Evolutionary conservation across 2,113 vertebrate species (phyloP), one percentile per base, ranked within the genome.

Genomic region (Notechis scutatus): DNA sequence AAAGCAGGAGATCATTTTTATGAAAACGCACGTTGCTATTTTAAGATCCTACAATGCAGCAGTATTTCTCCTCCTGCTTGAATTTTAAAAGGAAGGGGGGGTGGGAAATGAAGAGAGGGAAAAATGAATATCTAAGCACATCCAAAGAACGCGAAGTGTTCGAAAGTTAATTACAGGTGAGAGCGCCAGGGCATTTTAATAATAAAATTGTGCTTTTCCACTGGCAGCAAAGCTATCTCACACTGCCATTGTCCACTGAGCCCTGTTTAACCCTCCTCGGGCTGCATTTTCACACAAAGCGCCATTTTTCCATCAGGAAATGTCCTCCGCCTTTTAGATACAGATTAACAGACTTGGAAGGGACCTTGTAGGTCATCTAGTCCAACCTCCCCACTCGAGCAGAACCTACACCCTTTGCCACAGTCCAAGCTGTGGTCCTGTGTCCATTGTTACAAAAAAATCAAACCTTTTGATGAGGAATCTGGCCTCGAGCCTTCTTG

Each of bases 381-480:
- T 57, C 56, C 56, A 57, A 57, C 56, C 56, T 50, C 56, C 56
- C 54, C 54, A 3, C 54, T 54, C 54, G 12, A 12, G 50, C 50
- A 52, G 50, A 52, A 10, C 50, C 10, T 52, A 52, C 50, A 11
- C 50, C 50, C 34, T 9, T 42, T 12, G 39, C 74, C 1, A 42
- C 4, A 23, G 39, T 21, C 39, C 26, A 4, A 23, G 21, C 39
- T 54, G 10, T 26, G 26, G 26, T 64, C 59, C 26, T 0, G 10
- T 61, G 24, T 50, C 47, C 26, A 29, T 64, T 20, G 1, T 95
- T 94, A 89, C 34, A 92, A 85, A 57, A 94, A 94, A 42, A 88
- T 85, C 91, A 93, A 54, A 90, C 94, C 96, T 91, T 74, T 61
- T 29, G 5, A 39, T 26, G 39, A 57, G 57, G 14, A 56, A 26